Evolutionary conservation across 2,113 vertebrate species (phyloP).

Genomic region (Toxostoma redivivum): DNA sequence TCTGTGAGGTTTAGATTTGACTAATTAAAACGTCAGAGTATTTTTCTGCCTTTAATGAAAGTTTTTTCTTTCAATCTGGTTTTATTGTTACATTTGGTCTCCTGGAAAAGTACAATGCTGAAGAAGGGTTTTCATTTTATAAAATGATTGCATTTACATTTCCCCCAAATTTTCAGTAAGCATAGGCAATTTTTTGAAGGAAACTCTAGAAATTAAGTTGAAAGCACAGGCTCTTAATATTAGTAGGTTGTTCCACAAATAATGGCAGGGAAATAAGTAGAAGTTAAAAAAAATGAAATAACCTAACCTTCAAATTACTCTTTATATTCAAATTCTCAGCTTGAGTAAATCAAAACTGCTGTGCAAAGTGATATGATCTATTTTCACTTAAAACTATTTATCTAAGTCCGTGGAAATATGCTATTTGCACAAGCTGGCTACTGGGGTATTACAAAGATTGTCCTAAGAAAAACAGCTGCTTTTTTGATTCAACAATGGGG

Average conservation of each 20-base stretch:
- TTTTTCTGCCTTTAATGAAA: conserved; percentile 3
- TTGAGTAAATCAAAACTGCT: background rate
- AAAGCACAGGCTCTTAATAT: background rate
- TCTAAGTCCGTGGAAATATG: background rate
- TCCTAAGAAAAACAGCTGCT: background rate
- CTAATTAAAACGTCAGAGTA: conserved; percentile 14
- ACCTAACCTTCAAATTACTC: background rate
- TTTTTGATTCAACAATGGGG: background rate
- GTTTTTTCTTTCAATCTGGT: background rate
- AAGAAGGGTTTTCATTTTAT: background rate
- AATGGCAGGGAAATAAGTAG: background rate
- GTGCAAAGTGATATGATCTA: background rate
- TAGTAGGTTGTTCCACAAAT: background rate
- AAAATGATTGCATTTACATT: background rate
- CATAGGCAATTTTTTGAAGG: background rate
- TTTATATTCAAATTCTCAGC: conserved; percentile 9
- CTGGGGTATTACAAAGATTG: background rate
- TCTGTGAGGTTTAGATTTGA: background rate
- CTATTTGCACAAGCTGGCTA: background rate
- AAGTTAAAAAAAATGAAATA: background rate
- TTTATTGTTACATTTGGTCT: conserved; percentile 16
- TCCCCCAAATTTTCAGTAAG: background rate
- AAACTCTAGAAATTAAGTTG: background rate
- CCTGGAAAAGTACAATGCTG: background rate
- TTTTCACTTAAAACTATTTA: conserved; percentile 6